Percentiles rank a stretch among this genome's conserved stretches.
These are phyloP conservation scores for Steinernema feltiae DNA, from an alignment of 1,140 invertebrate species.

Conservation along the genomic window DNA sequence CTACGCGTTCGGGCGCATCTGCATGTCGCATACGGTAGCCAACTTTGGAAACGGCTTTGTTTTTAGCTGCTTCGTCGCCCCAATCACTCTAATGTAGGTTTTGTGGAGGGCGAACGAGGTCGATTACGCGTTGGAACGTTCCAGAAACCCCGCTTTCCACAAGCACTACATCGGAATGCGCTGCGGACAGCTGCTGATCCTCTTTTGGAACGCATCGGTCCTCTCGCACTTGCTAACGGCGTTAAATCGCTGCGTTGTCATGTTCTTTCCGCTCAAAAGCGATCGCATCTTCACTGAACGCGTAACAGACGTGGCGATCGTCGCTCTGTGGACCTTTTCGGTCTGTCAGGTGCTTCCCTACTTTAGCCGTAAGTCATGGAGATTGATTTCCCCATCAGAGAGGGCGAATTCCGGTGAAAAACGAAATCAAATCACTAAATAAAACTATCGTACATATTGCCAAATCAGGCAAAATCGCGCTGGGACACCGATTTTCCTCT, in stretches of 20 bases:
- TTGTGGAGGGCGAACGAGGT: neutral
- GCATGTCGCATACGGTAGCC: conserved; percentile 13
- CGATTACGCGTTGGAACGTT: neutral
- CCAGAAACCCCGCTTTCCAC: neutral
- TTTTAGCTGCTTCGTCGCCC: neutral
- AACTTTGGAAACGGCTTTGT: neutral
- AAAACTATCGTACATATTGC: no score
- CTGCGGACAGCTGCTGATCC: neutral
- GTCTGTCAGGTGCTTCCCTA: neutral
- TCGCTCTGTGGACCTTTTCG: neutral
- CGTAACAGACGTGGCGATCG: neutral
- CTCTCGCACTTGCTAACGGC: neutral
- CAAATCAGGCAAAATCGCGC: no score
- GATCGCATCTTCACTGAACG: neutral
- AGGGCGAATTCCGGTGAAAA: neutral
- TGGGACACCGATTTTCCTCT: no score
- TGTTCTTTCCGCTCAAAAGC: neutral
- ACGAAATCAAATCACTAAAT: no score
- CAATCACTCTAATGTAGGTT: neutral
- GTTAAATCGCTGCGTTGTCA: neutral
- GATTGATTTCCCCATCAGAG: neutral
- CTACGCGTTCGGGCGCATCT: neutral
- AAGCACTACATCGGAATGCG: neutral
- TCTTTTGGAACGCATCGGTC: neutral
- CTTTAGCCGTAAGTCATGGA: neutral